Evolutionary conservation across 2,888 invertebrate species (phyloP).

Genomic region (Drosophila emarginata): DNA sequence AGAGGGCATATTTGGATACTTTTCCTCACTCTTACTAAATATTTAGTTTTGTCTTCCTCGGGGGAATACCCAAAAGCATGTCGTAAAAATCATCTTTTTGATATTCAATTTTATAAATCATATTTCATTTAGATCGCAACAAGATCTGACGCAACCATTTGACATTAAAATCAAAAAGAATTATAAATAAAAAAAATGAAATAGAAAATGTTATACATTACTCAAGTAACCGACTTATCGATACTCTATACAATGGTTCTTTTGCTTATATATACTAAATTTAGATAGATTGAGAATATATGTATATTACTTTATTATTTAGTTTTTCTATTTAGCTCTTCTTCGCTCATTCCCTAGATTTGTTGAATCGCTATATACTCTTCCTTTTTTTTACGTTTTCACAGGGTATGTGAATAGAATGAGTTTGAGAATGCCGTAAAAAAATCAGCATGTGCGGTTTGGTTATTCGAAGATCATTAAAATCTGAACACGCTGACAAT

Average conservation of each 20-base stretch:
- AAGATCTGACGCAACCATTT: constrained; percentile 56
- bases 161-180: constrained; percentile 45
- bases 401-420: not conserved
- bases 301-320: no score
- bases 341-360: no score
- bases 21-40: no score
- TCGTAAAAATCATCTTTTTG: constrained; percentile 61
- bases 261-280: no score
- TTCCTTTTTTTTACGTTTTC: not conserved
- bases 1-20: not conserved
- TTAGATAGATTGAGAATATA: no score
- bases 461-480: constrained; percentile 46
- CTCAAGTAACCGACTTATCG: not conserved
- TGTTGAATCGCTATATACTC: no score
- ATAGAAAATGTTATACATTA: not conserved
- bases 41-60: constrained; percentile 21
- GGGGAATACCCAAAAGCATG: constrained; percentile 58
- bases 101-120: constrained; percentile 70
- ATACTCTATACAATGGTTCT: not conserved
- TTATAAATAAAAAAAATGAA: constrained; percentile 28
- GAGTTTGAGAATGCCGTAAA: not conserved
- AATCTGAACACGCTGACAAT: constrained; percentile 23
- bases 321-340: no score
- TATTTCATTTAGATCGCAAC: constrained; percentile 59
- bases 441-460: constrained; percentile 46